Evolutionary conservation across 2,113 vertebrate species (phyloP).

Genomic region (Xiphophorus maculatus): DNA sequence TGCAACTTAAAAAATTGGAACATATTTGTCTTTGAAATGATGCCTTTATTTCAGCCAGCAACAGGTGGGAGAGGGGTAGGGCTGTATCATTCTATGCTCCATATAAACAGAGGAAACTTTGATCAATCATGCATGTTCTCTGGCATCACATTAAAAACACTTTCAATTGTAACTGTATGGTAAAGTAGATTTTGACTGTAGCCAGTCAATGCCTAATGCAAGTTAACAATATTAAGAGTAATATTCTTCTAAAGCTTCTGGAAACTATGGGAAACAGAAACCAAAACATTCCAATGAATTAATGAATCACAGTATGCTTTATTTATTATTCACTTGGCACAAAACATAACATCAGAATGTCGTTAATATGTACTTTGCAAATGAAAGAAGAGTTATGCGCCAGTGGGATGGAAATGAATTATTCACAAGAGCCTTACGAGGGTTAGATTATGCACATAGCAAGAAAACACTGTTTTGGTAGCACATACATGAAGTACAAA

Average conservation of each 20-base stretch:
- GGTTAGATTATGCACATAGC: slow-evolving; percentile 72
- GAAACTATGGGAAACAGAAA: neutral
- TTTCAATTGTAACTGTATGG: neutral
- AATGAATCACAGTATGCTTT: slow-evolving; percentile 1
- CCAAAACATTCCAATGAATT: slow-evolving; percentile 3
- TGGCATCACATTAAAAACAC: neutral
- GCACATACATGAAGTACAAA: slow-evolving; percentile 58
- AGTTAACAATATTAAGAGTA: neutral
- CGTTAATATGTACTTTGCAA: slow-evolving; percentile 59
- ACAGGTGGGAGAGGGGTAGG: neutral
- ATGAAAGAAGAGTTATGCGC: slow-evolving; percentile 67
- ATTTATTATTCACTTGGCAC: slow-evolving; percentile 35
- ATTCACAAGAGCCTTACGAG: slow-evolving; percentile 66
- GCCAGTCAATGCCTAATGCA: too few relatives aligned
- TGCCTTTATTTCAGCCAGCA: too few relatives aligned
- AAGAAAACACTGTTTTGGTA: slow-evolving; percentile 55
- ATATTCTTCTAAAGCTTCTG: neutral
- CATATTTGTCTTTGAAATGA: too few relatives aligned
- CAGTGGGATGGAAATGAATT: slow-evolving; percentile 75
- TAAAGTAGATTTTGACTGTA: too few relatives aligned
- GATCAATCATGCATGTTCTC: neutral
- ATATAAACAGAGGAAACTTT: neutral
- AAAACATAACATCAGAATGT: slow-evolving; percentile 43
- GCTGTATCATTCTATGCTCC: neutral
- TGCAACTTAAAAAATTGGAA: too few relatives aligned